phyloP scores from a whole-genome alignment of 2,888 invertebrate genomes.

The Branchellion lobata region DNA sequence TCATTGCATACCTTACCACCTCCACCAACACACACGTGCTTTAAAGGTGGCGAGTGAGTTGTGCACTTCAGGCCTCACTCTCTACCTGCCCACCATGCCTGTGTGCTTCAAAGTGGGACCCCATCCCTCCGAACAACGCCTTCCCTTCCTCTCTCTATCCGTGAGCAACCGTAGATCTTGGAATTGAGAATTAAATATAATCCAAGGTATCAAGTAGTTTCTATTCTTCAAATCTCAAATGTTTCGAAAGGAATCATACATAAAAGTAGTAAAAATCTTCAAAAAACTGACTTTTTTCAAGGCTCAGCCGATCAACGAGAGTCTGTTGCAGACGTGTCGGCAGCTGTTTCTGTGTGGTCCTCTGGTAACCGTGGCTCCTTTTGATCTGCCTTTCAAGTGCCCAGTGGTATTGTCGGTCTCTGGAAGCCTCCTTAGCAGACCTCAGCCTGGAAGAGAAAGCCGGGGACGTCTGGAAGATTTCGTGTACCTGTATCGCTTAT shows the following conservation, averaged over 20 bases:
- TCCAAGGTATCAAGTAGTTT: no score
- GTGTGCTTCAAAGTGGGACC: constrained; percentile 1
- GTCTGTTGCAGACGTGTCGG: not conserved
- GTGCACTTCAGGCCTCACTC: not conserved
- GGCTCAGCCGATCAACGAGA: not conserved
- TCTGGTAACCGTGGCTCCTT: not conserved
- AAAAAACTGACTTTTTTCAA: no score
- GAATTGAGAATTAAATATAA: no score
- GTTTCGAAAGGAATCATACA: no score
- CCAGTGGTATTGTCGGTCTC: not conserved
- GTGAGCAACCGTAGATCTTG: no score
- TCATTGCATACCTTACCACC: no score
- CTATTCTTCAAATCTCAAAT: no score
- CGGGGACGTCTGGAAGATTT: not conserved
- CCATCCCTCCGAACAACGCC: not conserved
- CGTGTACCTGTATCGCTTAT: not conserved
- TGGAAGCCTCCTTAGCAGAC: not conserved
- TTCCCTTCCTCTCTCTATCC: constrained; percentile 2
- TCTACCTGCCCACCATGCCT: not conserved
- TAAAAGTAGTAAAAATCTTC: no score
- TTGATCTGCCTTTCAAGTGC: not conserved
- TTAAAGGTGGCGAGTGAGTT: not conserved
- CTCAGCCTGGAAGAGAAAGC: not conserved
- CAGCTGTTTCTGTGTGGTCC: not conserved
- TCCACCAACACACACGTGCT: no score